Evolutionary conservation across 2,797 vertebrate genomes (phyloP).

Genomic region (Brachyrhaphis roseni): DNA sequence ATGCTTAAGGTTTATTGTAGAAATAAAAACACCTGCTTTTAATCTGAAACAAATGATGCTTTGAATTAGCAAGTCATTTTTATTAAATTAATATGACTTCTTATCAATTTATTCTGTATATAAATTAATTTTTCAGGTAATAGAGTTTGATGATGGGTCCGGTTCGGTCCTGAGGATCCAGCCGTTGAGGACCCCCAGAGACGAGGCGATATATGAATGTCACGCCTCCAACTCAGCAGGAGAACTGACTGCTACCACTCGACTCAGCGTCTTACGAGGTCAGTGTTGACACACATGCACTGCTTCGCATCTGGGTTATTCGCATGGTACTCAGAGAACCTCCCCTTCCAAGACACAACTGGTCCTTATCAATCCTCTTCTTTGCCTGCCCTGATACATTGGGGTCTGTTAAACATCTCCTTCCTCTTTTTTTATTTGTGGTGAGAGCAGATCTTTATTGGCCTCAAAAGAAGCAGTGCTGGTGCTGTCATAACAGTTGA

Average conservation of each 20-base stretch:
- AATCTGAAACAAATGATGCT: neutral
- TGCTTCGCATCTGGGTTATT: neutral
- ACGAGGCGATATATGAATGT: slow-evolving; percentile 97
- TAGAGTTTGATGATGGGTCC: slow-evolving; percentile 98
- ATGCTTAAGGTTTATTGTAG: neutral
- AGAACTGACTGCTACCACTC: slow-evolving; percentile 93
- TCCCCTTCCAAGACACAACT: neutral
- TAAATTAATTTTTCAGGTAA: slow-evolving; percentile 83
- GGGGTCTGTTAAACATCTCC: neutral
- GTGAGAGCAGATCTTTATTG: neutral
- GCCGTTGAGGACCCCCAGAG: slow-evolving; percentile 93
- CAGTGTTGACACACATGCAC: slow-evolving; percentile 60
- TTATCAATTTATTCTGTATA: neutral
- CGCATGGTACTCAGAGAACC: neutral
- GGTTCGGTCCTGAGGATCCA: slow-evolving; percentile 99
- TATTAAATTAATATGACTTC: neutral
- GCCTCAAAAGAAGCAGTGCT: neutral
- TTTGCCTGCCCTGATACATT: neutral
- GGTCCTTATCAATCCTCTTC: neutral
- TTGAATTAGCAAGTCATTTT: neutral
- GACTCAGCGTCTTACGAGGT: slow-evolving; percentile 95
- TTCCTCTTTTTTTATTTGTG: neutral
- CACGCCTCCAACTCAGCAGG: slow-evolving; percentile 94
- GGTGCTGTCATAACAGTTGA: neutral
- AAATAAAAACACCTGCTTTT: neutral